Percentiles rank a stretch among this genome's conserved stretches.
These are phyloP conservation scores for Cladopsammia gracilis DNA, from an alignment of 64 coral and sea anemone genomes.

Conservation along the genomic window DNA sequence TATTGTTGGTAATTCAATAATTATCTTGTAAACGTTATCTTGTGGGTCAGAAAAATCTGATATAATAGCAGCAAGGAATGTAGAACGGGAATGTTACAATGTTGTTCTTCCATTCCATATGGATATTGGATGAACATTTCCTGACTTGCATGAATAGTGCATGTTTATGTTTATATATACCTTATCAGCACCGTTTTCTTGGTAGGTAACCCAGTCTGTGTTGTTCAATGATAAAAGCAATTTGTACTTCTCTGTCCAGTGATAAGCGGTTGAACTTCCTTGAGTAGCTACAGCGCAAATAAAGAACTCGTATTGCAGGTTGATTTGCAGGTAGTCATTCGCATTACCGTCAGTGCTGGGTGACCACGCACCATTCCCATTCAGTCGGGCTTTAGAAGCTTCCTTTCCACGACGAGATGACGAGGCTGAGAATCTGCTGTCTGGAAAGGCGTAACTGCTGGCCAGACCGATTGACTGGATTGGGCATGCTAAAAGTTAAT, in stretches of 20 bases:
- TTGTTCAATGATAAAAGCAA: not conserved
- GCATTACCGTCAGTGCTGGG: not conserved
- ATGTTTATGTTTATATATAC: not conserved
- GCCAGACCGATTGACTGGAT: not conserved
- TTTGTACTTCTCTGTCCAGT: not conserved
- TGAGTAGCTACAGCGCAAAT: constrained; percentile 39
- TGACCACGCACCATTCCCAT: not conserved
- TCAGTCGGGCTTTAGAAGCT: not conserved
- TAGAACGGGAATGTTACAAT: too few species aligned
- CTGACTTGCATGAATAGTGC: too few species aligned
- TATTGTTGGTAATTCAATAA: too few species aligned
- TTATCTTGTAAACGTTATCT: too few species aligned
- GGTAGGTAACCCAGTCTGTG: not conserved
- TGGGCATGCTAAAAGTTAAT: not conserved
- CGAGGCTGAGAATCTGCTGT: not conserved
- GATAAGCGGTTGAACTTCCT: not conserved
- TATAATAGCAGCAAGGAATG: too few species aligned
- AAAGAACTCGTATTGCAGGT: not conserved
- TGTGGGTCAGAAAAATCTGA: too few species aligned
- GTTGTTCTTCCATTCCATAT: too few species aligned
- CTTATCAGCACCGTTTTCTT: not conserved
- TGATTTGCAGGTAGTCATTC: constrained; percentile 30
- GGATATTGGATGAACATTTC: too few species aligned
- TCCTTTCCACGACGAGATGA: not conserved
- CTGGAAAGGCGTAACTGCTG: not conserved